A percentile compares a stretch with the other conserved stretches of the same genome.
Evolutionary conservation across 2,888 invertebrate species (phyloP).

Genomic region (Aplocera efformata): DNA sequence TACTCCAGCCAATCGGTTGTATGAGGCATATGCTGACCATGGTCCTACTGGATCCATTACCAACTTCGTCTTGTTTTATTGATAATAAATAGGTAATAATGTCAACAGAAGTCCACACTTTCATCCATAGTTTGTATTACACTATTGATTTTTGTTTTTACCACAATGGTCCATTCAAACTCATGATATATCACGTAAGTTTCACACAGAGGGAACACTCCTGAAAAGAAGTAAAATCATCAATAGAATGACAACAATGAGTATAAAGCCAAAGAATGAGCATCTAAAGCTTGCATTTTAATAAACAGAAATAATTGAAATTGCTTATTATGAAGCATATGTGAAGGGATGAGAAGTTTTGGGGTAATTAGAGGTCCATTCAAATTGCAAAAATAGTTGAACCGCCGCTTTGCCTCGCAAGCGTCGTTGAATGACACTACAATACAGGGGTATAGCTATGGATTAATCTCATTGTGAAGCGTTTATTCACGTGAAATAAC

Average conservation of each 20-base stretch:
- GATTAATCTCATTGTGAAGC: conserved; percentile 18
- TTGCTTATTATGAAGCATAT: conserved; percentile 1
- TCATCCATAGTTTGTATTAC: conserved; percentile 75
- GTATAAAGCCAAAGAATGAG: conserved; percentile 12
- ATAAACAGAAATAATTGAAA: neutral
- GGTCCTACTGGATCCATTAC: conserved; percentile 95
- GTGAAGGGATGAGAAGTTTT: conserved; percentile 17
- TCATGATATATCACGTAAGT: conserved; percentile 55
- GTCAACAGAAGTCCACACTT: conserved; percentile 77
- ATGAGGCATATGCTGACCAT: conserved; percentile 91
- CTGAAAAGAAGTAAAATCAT: conserved; percentile 65
- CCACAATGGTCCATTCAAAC: conserved; percentile 59
- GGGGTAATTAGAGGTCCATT: conserved; percentile 6
- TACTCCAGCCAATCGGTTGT: conserved; percentile 89
- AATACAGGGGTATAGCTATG: conserved; percentile 20
- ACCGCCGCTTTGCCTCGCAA: conserved; percentile 64
- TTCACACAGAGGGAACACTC: conserved; percentile 54
- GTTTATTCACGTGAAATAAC: conserved; percentile 40
- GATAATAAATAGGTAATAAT: conserved; percentile 66
- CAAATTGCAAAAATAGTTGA: conserved; percentile 50
- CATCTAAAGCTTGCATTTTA: conserved; percentile 11
- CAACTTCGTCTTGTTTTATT: conserved; percentile 72
- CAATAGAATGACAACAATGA: conserved; percentile 39
- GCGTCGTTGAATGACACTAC: conserved; percentile 63
- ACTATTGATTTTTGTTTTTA: conserved; percentile 56